These are phyloP conservation scores for Drosophila monieri DNA, from an alignment of 2,888 invertebrate genomes.

Conservation along the genomic window DNA sequence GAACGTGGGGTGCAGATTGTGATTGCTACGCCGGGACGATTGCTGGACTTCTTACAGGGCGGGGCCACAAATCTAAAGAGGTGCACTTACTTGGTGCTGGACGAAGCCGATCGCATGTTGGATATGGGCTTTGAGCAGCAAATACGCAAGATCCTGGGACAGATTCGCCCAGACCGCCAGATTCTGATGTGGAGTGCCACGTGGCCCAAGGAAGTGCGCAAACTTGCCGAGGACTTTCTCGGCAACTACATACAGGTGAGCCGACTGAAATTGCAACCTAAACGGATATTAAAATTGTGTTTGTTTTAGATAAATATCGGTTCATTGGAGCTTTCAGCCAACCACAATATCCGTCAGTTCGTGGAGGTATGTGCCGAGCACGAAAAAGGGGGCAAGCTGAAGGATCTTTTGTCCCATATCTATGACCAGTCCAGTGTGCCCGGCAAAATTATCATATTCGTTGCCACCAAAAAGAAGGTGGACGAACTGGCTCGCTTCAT, in stretches of 20 bases:
- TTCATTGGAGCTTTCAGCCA: conserved; percentile 91
- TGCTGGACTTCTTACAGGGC: conserved; percentile 93
- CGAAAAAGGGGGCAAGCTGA: conserved; percentile 87
- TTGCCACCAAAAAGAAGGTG: conserved; percentile 97
- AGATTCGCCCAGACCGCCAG: conserved; percentile 96
- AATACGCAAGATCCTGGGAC: conserved; percentile 96
- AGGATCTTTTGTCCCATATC: conserved; percentile 80
- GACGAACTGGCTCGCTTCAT: conserved; percentile 93
- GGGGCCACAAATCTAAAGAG: conserved; percentile 90
- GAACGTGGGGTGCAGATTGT: conserved; percentile 93
- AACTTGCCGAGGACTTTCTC: conserved; percentile 96
- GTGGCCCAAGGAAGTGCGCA: conserved; percentile 98
- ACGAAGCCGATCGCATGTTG: conserved; percentile 97
- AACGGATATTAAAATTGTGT: not conserved
- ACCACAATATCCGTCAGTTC: conserved; percentile 94
- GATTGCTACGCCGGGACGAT: conserved; percentile 94
- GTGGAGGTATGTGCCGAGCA: conserved; percentile 91
- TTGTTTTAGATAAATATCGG: conserved; percentile 91
- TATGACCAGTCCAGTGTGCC: conserved; percentile 92
- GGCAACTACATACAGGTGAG: conserved; percentile 88
- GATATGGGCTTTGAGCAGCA: conserved; percentile 99
- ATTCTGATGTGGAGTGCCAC: conserved; percentile 99
- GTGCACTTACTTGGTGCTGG: conserved; percentile 93
- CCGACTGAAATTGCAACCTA: not conserved
- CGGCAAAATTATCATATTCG: conserved; percentile 97